These are phyloP conservation scores for Paraplagusia blochii DNA, from an alignment of 2,113 vertebrate species.

Conservation along the genomic window DNA sequence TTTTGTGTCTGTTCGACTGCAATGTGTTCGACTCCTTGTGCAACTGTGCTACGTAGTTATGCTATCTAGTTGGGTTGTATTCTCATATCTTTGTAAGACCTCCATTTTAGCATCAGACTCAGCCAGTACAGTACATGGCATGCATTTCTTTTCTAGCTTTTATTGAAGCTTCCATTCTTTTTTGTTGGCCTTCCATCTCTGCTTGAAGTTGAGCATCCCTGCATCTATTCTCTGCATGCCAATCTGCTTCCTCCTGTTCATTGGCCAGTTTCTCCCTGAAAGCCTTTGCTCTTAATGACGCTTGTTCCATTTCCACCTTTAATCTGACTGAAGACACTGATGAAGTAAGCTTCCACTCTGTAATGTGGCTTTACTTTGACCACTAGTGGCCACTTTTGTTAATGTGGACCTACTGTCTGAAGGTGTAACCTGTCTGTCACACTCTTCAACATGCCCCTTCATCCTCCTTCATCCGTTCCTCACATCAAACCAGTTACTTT, in stretches of 20 bases:
- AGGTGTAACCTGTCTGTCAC: neutral
- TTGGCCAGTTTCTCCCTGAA: constrained; percentile 16
- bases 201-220: neutral
- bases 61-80: neutral
- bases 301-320: too few relatives aligned
- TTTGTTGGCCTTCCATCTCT: constrained; percentile 28
- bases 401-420: constrained; percentile 12
- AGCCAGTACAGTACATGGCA: constrained; percentile 28
- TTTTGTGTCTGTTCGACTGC: neutral
- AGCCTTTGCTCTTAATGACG: too few relatives aligned
- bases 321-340: too few relatives aligned
- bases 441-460: constrained; percentile 8
- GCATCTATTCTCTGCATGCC: too few relatives aligned
- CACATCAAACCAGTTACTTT: constrained; percentile 14
- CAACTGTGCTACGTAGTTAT: too few relatives aligned
- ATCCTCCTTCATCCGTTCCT: constrained; percentile 39
- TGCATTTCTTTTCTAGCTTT: constrained; percentile 30
- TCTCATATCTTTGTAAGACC: too few relatives aligned
- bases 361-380: too few relatives aligned
- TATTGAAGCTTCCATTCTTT: constrained; percentile 22
- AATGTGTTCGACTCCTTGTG: neutral
- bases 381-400: neutral
- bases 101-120: too few relatives aligned
- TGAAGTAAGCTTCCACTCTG: too few relatives aligned
- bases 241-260: constrained; percentile 21